A percentile compares a stretch with the other conserved stretches of the same genome.
Conservation (phyloP, 1,140 invertebrate species). For the Manduca sexta region DNA sequence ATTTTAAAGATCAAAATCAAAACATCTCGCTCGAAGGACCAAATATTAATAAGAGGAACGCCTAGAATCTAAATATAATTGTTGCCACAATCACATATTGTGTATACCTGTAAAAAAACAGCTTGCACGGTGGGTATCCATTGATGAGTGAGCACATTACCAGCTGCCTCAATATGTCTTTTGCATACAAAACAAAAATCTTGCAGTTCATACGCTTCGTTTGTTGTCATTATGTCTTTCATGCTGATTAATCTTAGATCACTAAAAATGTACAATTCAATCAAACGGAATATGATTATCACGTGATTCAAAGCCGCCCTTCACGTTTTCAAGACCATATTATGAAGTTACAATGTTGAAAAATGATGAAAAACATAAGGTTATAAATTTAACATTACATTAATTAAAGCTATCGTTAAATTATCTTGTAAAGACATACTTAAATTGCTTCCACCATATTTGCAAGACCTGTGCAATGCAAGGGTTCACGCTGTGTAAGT, state of each 20-base stretch:
- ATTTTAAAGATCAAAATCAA: background rate
- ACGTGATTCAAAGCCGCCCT: too few relatives aligned
- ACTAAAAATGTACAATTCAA: slow-evolving; percentile 29
- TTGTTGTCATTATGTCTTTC: slow-evolving; percentile 69
- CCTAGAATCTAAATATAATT: background rate
- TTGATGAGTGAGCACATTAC: slow-evolving; percentile 70
- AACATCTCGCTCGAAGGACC: background rate
- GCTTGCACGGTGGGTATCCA: slow-evolving; percentile 79
- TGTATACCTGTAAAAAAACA: slow-evolving; percentile 69
- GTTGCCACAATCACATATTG: background rate
- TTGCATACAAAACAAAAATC: slow-evolving; percentile 75
- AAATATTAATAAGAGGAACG: too few relatives aligned
- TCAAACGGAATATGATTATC: background rate
- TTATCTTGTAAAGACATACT: slow-evolving; percentile 68
- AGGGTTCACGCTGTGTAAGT: slow-evolving; percentile 86
- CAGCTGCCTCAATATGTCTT: slow-evolving; percentile 75
- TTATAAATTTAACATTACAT: too few relatives aligned
- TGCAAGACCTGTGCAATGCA: slow-evolving; percentile 87
- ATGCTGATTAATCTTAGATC: slow-evolving; percentile 66
- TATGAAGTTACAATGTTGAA: too few relatives aligned
- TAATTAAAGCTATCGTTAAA: too few relatives aligned
- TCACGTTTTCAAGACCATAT: too few relatives aligned
- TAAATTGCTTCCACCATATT: slow-evolving; percentile 86
- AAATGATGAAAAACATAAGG: too few relatives aligned
- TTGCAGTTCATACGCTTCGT: slow-evolving; percentile 76